A percentile compares a stretch with the other conserved stretches of the same genome.
Conservation (phyloP, 64 coral and sea anemone genomes). For the Pachyseris speciosa region DNA sequence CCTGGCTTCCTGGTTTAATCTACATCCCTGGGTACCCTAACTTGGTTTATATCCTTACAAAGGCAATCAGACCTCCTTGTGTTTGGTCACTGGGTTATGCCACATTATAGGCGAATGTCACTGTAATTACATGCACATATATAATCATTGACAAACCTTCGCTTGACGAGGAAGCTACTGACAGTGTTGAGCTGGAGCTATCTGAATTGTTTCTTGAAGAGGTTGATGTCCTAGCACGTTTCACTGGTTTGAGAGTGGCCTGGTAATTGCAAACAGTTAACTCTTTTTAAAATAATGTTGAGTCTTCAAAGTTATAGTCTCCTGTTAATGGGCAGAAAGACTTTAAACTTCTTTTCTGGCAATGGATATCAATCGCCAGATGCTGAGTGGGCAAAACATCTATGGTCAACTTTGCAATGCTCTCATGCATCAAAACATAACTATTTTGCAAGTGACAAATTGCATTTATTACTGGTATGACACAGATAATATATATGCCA, state of each 20-base stretch:
- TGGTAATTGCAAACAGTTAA: not conserved
- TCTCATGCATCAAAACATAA: too few species aligned
- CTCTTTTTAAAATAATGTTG: too few species aligned
- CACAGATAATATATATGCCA: not conserved
- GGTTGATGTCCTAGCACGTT: not conserved
- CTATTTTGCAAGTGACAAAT: too few species aligned
- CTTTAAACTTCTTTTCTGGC: not conserved
- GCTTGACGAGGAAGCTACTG: not conserved
- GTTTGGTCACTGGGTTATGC: too few species aligned
- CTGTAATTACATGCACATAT: not conserved
- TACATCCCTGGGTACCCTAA: not conserved
- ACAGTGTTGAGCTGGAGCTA: not conserved
- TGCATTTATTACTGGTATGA: not conserved
- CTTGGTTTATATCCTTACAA: not conserved
- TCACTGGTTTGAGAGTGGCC: constrained; percentile 9
- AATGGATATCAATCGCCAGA: too few species aligned
- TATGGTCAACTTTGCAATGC: too few species aligned
- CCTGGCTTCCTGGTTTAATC: not conserved
- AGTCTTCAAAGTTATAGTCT: too few species aligned
- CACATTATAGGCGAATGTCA: too few species aligned
- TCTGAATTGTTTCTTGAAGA: not conserved
- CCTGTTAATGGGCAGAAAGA: not conserved
- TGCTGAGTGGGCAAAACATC: too few species aligned
- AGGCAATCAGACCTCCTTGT: not conserved
- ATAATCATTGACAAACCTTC: not conserved